Evolutionary conservation across 2,797 vertebrate genomes (phyloP).

Genomic region (Danio jaintianensis): DNA sequence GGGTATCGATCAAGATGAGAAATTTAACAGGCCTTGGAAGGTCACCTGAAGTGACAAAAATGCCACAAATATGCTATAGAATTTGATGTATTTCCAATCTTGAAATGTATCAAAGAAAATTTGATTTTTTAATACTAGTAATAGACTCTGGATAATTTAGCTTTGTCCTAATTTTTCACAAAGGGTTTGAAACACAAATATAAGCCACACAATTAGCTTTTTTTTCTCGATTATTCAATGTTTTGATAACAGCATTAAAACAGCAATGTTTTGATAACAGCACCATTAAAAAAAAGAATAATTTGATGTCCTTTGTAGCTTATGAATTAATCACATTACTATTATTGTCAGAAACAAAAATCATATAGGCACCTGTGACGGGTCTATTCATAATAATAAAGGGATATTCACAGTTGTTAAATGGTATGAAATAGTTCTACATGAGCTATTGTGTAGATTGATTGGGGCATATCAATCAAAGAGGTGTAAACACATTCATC

Average conservation of each 20-base stretch:
- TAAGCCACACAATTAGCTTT: neutral
- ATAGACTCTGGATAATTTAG: no score
- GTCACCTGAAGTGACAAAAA: neutral
- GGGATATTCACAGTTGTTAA: neutral
- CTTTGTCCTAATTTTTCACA: neutral
- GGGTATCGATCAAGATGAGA: neutral
- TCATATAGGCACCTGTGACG: neutral
- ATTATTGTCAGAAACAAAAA: neutral
- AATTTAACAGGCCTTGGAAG: neutral
- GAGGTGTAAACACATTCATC: slow-evolving; percentile 31
- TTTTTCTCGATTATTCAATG: neutral
- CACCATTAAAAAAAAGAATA: no score
- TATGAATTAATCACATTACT: slow-evolving; percentile 17
- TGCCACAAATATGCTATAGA: neutral
- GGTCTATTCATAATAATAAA: slow-evolving; percentile 24
- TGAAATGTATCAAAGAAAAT: neutral
- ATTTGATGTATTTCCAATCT: neutral
- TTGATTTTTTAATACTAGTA: no score
- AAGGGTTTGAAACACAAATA: neutral
- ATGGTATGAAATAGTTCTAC: neutral
- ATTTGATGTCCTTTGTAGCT: neutral
- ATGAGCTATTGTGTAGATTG: slow-evolving; percentile 1
- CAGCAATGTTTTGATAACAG: neutral
- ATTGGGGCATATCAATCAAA: slow-evolving; percentile 40
- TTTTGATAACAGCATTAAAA: neutral